Evolutionary conservation across 2,888 invertebrate species (phyloP).

Genomic region (Onthophagus sagittarius): DNA sequence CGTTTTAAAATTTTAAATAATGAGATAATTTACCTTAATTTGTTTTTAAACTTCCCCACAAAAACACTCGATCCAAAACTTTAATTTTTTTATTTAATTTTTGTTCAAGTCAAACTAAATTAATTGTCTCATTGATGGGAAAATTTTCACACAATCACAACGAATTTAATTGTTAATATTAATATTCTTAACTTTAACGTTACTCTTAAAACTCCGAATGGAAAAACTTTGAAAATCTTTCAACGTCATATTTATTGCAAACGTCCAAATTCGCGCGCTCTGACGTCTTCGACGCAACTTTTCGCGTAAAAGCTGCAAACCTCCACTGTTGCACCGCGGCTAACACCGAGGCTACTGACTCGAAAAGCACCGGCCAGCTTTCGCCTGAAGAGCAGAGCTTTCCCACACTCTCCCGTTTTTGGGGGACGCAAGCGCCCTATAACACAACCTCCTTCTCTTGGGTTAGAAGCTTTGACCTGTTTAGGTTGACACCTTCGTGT

Average conservation of each 20-base stretch:
- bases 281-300: slow-evolving; percentile 16
- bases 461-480: slow-evolving; percentile 40
- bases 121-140: too few species aligned
- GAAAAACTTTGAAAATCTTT: not conserved
- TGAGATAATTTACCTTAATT: not conserved
- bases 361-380: slow-evolving; percentile 25
- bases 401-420: slow-evolving; percentile 37
- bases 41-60: not conserved
- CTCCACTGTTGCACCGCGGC: slow-evolving; percentile 19
- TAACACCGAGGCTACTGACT: slow-evolving; percentile 42
- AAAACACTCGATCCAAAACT: not conserved
- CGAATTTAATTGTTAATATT: too few species aligned
- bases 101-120: too few species aligned
- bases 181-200: too few species aligned
- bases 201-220: too few species aligned
- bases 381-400: slow-evolving; percentile 35
- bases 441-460: slow-evolving; percentile 35
- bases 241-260: slow-evolving; percentile 16
- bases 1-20: not conserved
- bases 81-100: too few species aligned
- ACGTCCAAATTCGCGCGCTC: slow-evolving; percentile 22
- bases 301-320: slow-evolving; percentile 4
- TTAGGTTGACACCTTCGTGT: slow-evolving; percentile 40
- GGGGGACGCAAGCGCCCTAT: slow-evolving; percentile 25
- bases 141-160: too few species aligned